A percentile compares a stretch with the other conserved stretches of the same genome.
Conservation (phyloP, 2,888 invertebrate species). For the Netelia fuscicornis region DNA sequence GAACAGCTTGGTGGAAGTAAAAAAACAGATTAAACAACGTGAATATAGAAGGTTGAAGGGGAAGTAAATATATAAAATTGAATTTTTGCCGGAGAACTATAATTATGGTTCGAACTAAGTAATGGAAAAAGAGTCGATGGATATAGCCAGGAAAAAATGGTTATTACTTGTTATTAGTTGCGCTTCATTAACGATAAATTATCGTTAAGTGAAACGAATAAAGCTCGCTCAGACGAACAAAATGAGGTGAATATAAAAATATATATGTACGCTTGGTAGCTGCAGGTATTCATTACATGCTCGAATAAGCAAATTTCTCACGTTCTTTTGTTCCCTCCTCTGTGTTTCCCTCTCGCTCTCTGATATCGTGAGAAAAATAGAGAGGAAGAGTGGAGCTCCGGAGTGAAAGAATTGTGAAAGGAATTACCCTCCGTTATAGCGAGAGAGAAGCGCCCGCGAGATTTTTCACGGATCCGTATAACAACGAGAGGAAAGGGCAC, state of each 20-base stretch:
- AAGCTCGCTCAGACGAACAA: conserved; percentile 45
- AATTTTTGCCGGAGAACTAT: neutral
- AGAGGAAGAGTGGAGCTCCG: conserved; percentile 30
- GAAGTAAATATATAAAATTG: neutral
- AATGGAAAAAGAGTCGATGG: conserved; percentile 4
- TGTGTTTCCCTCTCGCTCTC: conserved; percentile 5
- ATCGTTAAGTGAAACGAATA: conserved; percentile 52
- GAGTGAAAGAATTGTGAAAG: conserved; percentile 54
- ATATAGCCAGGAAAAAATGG: neutral
- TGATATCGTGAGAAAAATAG: conserved; percentile 38
- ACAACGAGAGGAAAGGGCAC: neutral
- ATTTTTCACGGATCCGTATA: conserved; percentile 41
- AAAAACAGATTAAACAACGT: neutral
- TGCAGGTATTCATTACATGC: conserved; percentile 57
- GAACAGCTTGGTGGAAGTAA: conserved; percentile 7
- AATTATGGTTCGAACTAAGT: conserved; percentile 1
- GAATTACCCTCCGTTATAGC: conserved; percentile 41
- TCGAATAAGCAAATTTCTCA: conserved; percentile 61
- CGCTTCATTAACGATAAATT: conserved; percentile 58
- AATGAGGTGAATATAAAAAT: conserved; percentile 39
- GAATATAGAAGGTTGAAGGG: neutral
- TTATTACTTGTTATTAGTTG: conserved; percentile 25
- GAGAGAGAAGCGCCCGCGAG: conserved; percentile 33
- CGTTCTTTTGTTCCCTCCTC: conserved; percentile 27
- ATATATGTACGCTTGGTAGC: conserved; percentile 5